Evolutionary conservation across 1,140 invertebrate genomes (phyloP), one percentile per base, ranked within the genome.

Genomic region (Pogonomyrmex barbatus): DNA sequence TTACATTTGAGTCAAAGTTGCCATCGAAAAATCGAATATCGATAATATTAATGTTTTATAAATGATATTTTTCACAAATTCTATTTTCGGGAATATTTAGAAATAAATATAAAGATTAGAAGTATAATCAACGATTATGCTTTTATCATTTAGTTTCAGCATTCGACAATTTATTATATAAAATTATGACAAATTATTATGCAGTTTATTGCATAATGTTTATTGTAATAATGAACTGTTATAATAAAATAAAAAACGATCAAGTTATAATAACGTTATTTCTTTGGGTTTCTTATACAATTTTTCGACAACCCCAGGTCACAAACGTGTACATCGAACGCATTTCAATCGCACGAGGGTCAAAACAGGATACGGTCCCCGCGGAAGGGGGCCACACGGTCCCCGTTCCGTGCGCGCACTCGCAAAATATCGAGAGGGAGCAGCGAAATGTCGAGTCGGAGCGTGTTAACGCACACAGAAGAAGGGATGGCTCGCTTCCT

Each of bases 401-500:
- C 79, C 67, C 68, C 30, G 70, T 82, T 84, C 78, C 65, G 71
- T 68, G 79, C 77, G 30, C n/a, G 77, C 77, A 81, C 65, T 56
- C 24, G 62, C 73, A 63, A 89, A 68, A 60, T 85, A 85, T 68
- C 65, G 86, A 85, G 88, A 90, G 67, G 88, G 63, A 82, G 71
- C 86, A 87, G 86, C 90, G 87, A 91, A 90, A 92, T 87, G 90
- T 82, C 87, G 84, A 89, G 89, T 68, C 83, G 65, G 86, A 89
- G 89, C 86, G 91, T 88, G 92, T 90, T 85, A 70, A 87, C 82
- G 88, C 89, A 78, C 86, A 91, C 86, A 91, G 85, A 89, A 93
- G 89, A 92, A 86, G 90, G 92, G 91, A 92, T 91, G 86, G 86
- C 88, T 88, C 83, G 92, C 93, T 95, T 95, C 94, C 94, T 94